phyloP scores from a whole-genome alignment of 2,113 vertebrate species.

The Anolis carolinensis region DNA sequence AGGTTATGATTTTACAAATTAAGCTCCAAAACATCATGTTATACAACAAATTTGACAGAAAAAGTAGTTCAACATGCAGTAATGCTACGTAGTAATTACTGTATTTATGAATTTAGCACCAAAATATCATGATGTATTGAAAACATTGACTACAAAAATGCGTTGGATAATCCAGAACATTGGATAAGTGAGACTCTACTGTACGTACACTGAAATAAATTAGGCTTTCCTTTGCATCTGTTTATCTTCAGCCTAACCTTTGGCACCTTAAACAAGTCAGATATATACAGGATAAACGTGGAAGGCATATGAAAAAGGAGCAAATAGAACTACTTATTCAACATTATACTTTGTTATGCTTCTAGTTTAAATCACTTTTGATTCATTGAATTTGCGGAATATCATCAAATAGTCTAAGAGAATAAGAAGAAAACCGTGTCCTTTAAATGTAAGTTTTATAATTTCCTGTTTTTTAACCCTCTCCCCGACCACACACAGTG shows the following conservation, averaged over 20 bases:
- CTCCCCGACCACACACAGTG: not conserved
- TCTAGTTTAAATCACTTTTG: constrained; percentile 41
- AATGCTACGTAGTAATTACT: too few relatives aligned
- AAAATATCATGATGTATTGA: too few relatives aligned
- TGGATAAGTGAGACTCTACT: too few relatives aligned
- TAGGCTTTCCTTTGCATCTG: not conserved
- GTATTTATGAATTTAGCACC: too few relatives aligned
- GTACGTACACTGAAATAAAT: not conserved
- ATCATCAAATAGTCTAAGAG: constrained; percentile 23
- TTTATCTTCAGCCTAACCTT: not conserved
- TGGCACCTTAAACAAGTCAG: not conserved
- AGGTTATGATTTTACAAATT: too few relatives aligned
- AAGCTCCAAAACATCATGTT: too few relatives aligned
- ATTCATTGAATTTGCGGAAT: constrained; percentile 53
- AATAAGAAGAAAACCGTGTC: constrained; percentile 32
- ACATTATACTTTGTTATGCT: not conserved
- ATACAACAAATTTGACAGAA: too few relatives aligned
- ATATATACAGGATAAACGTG: not conserved
- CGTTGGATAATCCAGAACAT: too few relatives aligned
- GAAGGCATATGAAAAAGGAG: not conserved
- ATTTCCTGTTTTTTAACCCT: constrained; percentile 19
- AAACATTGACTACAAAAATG: too few relatives aligned
- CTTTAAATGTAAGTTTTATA: constrained; percentile 17
- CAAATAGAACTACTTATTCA: constrained; percentile 24
- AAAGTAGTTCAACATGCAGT: too few relatives aligned